Base-by-base conservation (phyloP, 2,113 vertebrate species). In the Stigmatopora argus region DNA sequence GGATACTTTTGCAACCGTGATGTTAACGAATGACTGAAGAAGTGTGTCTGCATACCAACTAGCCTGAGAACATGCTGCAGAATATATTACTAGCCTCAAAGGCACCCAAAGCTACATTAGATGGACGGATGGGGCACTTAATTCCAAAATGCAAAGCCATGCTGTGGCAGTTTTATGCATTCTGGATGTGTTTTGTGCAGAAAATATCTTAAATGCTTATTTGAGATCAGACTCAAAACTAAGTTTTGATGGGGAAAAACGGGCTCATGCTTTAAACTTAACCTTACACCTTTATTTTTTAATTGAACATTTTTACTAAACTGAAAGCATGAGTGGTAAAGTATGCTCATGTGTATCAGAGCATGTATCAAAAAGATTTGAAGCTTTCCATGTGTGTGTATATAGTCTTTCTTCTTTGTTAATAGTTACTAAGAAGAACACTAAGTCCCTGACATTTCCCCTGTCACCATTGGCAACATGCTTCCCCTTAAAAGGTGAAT, bases 401-500 rank as follows among this genome's bases (percentile, higher is more conserved):
- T 10, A 35, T 46, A 19, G 21, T 15, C 26, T 7, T 56, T 21
- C n/a, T 75, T 77, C 9, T 67, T 60, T 56, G 55, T 66, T 59
- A 23, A 62, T 69, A 75, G 69, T 78, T 69, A 68, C 26, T n/a
- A 72, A 76, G 58, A 59, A 69, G 62, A 77, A 70, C 52, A 70
- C 67, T 47, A 71, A 62, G 72, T 80, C 70, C 65, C 61, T 85
- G 84, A 90, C 83, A 86, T 88, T 90, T 83, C 78, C 68, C 66
- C 38, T 66, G 83, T 85, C 84, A 84, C 88, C 88, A 69, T 64
- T 83, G 82, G 87, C 86, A 89, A 86, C 86, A 56, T 66, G 73
- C 74, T 74, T 65, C 72, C 70, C 69, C 75, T 78, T 60, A 77
- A 84, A 90, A 91, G 86, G 85, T 90, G 83, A 89, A 88, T 80